These are phyloP conservation scores for Melanargia galathea DNA, from an alignment of 2,888 invertebrate species.

Conservation along the genomic window DNA sequence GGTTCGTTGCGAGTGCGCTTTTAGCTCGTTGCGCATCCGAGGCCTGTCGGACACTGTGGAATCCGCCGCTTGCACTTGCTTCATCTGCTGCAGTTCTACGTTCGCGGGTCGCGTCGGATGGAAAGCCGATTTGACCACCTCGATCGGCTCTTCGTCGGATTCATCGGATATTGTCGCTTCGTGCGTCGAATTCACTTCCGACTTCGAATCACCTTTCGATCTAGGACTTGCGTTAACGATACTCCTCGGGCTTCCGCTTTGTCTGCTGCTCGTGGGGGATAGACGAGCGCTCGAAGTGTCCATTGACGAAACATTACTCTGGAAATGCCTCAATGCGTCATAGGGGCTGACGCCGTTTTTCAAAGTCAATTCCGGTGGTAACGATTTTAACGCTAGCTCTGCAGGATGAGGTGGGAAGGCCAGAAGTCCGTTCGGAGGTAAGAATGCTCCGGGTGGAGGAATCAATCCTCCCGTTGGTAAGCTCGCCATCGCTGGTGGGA, in stretches of 20 bases:
- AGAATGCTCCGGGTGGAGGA: conserved; percentile 81
- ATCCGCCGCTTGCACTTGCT: conserved; percentile 82
- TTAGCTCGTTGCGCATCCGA: conserved; percentile 78
- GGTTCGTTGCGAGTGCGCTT: conserved; percentile 82
- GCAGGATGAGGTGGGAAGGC: conserved; percentile 81
- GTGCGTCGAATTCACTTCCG: conserved; percentile 84
- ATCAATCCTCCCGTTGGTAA: conserved; percentile 76
- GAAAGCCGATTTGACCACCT: conserved; percentile 89
- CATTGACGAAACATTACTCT: conserved; percentile 73
- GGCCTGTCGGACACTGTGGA: conserved; percentile 81
- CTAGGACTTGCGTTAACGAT: conserved; percentile 69
- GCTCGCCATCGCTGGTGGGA: conserved; percentile 69
- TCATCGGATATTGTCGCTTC: conserved; percentile 84
- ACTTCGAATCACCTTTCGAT: conserved; percentile 80
- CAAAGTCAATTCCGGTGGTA: conserved; percentile 76
- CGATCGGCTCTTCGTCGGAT: conserved; percentile 88
- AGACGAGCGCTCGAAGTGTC: conserved; percentile 75
- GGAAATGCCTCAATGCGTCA: conserved; percentile 76
- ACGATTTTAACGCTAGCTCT: conserved; percentile 72
- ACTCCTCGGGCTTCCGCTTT: conserved; percentile 79
- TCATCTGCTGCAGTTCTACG: conserved; percentile 79
- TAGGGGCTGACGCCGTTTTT: conserved; percentile 83
- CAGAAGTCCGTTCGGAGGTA: conserved; percentile 80
- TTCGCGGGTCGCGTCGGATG: conserved; percentile 85
- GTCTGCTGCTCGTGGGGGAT: conserved; percentile 81